These are phyloP conservation scores for Oligia latruncula DNA, from an alignment of 2,888 invertebrate species.

Conservation along the genomic window DNA sequence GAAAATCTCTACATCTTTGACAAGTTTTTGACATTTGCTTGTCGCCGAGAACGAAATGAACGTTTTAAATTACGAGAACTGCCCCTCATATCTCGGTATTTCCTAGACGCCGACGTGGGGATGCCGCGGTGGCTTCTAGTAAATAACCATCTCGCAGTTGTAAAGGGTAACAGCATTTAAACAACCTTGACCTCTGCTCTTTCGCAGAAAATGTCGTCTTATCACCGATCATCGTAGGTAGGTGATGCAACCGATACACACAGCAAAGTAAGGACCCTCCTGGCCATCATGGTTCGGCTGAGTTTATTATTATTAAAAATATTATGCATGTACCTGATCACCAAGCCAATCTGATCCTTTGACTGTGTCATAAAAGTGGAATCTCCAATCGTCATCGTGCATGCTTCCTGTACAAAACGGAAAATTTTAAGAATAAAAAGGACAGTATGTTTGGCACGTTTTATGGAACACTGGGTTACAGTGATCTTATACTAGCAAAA, in stretches of 20 bases:
- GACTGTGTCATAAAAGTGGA: slow-evolving; percentile 99
- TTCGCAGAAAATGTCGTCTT: neutral
- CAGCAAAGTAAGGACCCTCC: neutral
- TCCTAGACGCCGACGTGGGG: neutral
- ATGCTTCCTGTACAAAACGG: slow-evolving; percentile 91
- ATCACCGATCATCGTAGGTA: no score
- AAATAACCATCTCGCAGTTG: neutral
- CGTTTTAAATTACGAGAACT: no score
- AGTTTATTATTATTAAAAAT: neutral
- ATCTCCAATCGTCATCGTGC: slow-evolving; percentile 98
- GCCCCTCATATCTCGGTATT: neutral
- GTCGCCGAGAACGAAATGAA: no score
- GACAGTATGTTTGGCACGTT: neutral
- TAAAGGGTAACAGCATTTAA: neutral
- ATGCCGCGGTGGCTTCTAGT: neutral
- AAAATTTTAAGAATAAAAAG: no score
- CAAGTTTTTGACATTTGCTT: no score
- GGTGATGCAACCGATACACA: neutral
- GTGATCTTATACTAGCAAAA: neutral
- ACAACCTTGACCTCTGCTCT: neutral
- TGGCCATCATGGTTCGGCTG: neutral
- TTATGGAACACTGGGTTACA: neutral
- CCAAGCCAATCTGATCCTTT: slow-evolving; percentile 99
- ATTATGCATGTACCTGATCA: slow-evolving; percentile 91
- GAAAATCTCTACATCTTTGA: no score